Percentiles rank a stretch among this genome's conserved stretches.
phyloP scores from a whole-genome alignment of 2,797 vertebrate species.

The Gallinago nigripennis region DNA sequence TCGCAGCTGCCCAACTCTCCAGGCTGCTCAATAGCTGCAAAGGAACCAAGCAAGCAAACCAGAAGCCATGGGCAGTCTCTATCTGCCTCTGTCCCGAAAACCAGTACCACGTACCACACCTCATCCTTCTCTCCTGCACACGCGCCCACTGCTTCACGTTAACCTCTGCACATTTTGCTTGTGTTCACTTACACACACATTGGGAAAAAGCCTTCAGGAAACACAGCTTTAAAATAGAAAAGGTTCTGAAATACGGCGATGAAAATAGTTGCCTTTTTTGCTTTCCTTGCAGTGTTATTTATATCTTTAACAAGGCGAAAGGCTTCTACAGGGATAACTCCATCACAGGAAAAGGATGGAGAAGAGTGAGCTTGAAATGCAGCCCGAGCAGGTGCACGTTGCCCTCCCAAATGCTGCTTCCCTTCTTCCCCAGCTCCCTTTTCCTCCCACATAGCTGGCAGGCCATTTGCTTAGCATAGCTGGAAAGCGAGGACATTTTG shows the following conservation, averaged over 20 bases:
- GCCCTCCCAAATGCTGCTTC: not conserved
- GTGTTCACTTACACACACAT: rapidly evolving
- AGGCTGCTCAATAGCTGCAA: not conserved
- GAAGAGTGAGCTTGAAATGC: not conserved
- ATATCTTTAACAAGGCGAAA: not conserved
- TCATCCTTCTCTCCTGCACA: not conserved
- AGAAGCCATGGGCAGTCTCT: not conserved
- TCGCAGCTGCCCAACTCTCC: not conserved
- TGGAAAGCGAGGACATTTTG: not conserved
- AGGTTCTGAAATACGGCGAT: not conserved
- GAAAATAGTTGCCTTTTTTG: not conserved
- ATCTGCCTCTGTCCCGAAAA: not conserved
- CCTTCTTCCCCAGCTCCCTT: not conserved
- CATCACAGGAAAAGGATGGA: not conserved
- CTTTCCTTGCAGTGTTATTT: not conserved
- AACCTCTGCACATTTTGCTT: not conserved
- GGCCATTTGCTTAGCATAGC: not conserved
- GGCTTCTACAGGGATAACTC: not conserved
- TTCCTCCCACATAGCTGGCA: not conserved
- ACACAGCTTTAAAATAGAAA: not conserved
- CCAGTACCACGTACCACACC: rapidly evolving
- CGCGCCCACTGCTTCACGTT: not conserved
- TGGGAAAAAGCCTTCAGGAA: not conserved
- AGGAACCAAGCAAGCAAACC: not conserved
- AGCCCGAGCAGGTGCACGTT: not conserved